Conservation (phyloP, 2,888 invertebrate species). For the Psylliodes chrysocephalus region DNA sequence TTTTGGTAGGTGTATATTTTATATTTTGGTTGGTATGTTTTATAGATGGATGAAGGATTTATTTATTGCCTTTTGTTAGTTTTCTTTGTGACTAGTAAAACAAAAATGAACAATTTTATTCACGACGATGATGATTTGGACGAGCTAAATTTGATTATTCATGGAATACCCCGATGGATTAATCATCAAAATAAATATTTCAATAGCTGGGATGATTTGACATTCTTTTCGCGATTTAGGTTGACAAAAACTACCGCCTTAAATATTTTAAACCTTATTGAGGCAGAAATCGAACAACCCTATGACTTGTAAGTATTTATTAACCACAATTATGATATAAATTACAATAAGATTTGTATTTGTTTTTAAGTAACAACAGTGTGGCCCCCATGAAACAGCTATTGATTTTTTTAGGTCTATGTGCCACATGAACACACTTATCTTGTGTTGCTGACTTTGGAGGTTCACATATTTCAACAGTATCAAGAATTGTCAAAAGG, state of each 20-base stretch:
- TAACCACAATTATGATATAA: neutral
- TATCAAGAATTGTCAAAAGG: neutral
- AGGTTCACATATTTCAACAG: neutral
- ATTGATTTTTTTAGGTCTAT: neutral
- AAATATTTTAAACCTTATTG: constrained; percentile 10
- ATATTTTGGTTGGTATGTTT: too few species aligned
- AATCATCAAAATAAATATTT: constrained; percentile 8
- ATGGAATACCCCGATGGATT: constrained; percentile 4
- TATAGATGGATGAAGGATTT: too few species aligned
- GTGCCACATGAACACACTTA: neutral
- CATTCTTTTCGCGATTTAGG: constrained; percentile 7
- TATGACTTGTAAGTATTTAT: constrained; percentile 11
- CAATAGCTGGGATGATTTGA: constrained; percentile 6
- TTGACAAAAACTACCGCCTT: neutral
- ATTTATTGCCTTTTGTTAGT: too few species aligned
- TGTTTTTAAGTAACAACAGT: too few species aligned
- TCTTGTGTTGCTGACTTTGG: neutral
- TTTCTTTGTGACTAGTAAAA: too few species aligned
- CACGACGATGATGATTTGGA: neutral
- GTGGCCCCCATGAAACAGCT: neutral
- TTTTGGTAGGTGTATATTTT: too few species aligned
- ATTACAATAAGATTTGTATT: neutral
- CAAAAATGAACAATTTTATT: constrained; percentile 1
- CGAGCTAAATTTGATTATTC: neutral
- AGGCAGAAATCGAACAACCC: constrained; percentile 4